Evolutionary conservation across 2,797 vertebrate species (phyloP), one percentile per base, ranked within the genome.

Genomic region (Amniataba percoides): DNA sequence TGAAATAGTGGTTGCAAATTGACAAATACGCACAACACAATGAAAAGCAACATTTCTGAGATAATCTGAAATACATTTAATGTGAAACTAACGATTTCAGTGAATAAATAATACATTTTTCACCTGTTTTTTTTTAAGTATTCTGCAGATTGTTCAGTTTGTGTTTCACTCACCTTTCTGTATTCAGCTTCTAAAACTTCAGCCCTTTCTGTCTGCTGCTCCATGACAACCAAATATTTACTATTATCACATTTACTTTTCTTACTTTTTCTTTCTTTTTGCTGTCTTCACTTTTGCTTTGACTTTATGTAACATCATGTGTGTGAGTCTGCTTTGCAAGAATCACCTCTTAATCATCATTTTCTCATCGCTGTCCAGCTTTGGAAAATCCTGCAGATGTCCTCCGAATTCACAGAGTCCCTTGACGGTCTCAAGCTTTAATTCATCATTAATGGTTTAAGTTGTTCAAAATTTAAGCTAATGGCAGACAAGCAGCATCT

Each of bases 181-280:
- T 25, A 27, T 23, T 16, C 25, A 11, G 31, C 19, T 59, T 58
- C 34, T 23, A 48, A 42, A 56, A 43, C 34, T 49, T 2, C 65
- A 31, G 3, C 34, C 39, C n/a, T 56, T 27, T n/a, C n/a, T n/a
- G 31, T 39, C 12, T 40, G 42, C 25, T 31, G 45, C 39, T 53
- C 6, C 0, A 3, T 60, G 53, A 66, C 6, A 19, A 0, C 11
- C 19, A 69, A 34, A 53, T 63, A 25, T 70, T n/a, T 25, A 55
- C 34, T 1, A 3, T 70, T 31, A 40, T 80, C 69, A 59, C 0
- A 49, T 42, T 48, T 1, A 7, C 13, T 10, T 55, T 49, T 25
- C 43, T 46, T 40, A 14, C 39, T 63, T 61, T 76, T 42, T 2
- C 46, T 75, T 79, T 69, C n/a, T 27, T 42, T 73, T 62, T 48